Evolutionary conservation across 92 coral and sea anemone genomes (phyloP), one percentile per base, ranked within the genome.

Genomic region (Pocillopora grandis): DNA sequence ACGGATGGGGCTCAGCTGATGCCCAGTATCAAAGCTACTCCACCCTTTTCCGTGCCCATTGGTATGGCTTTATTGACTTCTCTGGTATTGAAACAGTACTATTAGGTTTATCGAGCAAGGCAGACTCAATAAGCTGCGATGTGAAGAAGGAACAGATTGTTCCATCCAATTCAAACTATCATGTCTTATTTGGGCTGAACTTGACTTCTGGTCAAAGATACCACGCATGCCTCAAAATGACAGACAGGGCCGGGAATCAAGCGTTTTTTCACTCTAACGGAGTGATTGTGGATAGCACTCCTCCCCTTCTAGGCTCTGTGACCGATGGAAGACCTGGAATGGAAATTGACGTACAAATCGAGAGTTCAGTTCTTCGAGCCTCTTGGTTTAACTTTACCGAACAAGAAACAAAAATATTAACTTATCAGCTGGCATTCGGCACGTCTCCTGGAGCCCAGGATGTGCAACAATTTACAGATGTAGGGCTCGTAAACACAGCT

Each of bases 1-100:
- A 96, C 82, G 99, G 99, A 12, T 96, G 99, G 99, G 97, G 91
- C 65, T 88, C 87, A 66, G 89, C 86, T 48, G 98, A 96, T 80
- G 90, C 94, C 21, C 76, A 83, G 56, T 90, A 92, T 75, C 99
- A 96, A 84, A 90, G 91, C 18, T 92, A 80, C 58, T 84, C 92
- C 49, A 68, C 85, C 11, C 91, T 96, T 21, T 94, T 85, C 68
- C 98, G 99, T 63, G 93, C 92, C 68, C 98, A 96, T 72, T 96
- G 99, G 99, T 88, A 90, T 57, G 96, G 94, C 33, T 76, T 96
- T 21, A 86, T 75, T 35, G 98, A 96, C 70, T 87, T 92, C 81
- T 90, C 97, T 60, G 92, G 92, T 19, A 86, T 96, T 19, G 86
- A 85, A n/a, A 75, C 88, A 12, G 85, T 88, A 67, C 85, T 84